These are phyloP conservation scores for Hydriomena furcata DNA, from an alignment of 2,888 invertebrate species.

Conservation along the genomic window DNA sequence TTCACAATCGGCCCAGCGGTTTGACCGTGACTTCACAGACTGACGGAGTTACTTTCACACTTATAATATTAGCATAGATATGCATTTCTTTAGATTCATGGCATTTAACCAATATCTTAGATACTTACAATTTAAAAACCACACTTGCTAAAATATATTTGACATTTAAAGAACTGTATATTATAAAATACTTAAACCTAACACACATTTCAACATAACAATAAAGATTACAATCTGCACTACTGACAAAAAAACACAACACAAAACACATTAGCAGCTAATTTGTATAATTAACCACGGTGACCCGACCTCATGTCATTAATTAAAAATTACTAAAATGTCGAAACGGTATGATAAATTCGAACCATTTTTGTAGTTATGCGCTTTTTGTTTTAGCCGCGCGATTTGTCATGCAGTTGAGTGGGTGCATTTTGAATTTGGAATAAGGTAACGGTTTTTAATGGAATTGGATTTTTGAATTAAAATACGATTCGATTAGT, in stretches of 20 bases:
- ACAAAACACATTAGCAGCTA: conserved; percentile 66
- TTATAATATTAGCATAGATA: no score
- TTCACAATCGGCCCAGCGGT: no score
- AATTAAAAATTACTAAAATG: conserved; percentile 69
- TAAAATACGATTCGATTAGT: no score
- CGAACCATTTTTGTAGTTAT: conserved; percentile 49
- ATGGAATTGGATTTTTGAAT: no score
- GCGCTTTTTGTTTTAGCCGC: conserved; percentile 59
- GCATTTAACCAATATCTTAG: no score
- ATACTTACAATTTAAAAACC: no score
- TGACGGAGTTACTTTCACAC: no score
- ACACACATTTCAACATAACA: conserved; percentile 15
- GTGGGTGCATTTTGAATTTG: conserved; percentile 39
- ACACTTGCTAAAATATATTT: no score
- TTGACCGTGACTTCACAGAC: no score
- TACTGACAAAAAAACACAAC: conserved; percentile 51
- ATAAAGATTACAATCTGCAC: conserved; percentile 31
- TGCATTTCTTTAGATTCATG: no score
- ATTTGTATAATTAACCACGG: conserved; percentile 69
- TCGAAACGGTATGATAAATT: conserved; percentile 68
- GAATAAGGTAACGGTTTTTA: conserved; percentile 34
- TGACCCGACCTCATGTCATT: conserved; percentile 57
- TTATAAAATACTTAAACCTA: background rate
- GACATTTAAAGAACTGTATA: background rate
- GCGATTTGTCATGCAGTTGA: conserved; percentile 49